Percentiles rank a stretch among this genome's conserved stretches.
Conservation (phyloP, 2,113 vertebrate species). For the Anguilla rostrata region DNA sequence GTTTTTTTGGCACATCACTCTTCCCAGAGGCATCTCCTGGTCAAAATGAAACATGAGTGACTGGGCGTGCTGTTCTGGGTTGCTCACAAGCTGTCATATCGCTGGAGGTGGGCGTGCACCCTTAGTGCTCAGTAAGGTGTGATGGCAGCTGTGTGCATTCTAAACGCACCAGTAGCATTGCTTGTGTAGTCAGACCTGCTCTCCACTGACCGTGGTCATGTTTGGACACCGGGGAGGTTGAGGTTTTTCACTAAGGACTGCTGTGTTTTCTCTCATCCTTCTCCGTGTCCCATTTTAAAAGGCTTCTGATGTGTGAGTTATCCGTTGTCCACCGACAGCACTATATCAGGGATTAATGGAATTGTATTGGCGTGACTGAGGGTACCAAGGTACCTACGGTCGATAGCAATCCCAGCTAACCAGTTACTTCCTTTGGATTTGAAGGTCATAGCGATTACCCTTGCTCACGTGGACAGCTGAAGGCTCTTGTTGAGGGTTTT, state of each 20-base stretch:
- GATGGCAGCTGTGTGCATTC: neutral
- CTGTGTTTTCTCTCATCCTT: neutral
- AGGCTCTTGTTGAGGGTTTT: neutral
- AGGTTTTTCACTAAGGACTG: neutral
- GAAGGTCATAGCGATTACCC: neutral
- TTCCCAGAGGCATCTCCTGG: neutral
- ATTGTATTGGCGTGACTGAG: neutral
- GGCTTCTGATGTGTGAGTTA: neutral
- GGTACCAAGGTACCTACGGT: neutral
- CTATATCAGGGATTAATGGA: neutral
- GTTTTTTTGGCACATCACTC: neutral
- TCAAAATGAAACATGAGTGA: neutral
- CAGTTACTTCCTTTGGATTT: slow-evolving; percentile 1
- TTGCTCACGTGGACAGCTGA: neutral
- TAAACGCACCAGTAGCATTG: neutral
- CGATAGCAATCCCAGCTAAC: slow-evolving; percentile 4
- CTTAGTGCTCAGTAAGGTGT: neutral
- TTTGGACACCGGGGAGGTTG: neutral
- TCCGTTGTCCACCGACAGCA: neutral
- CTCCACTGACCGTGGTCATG: neutral
- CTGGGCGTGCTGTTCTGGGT: neutral
- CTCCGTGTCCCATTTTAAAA: neutral
- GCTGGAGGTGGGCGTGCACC: neutral
- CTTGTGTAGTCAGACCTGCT: neutral
- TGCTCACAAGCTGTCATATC: neutral